Evolutionary conservation across 2,113 vertebrate species (phyloP).

Genomic region (Carassius carassius): DNA sequence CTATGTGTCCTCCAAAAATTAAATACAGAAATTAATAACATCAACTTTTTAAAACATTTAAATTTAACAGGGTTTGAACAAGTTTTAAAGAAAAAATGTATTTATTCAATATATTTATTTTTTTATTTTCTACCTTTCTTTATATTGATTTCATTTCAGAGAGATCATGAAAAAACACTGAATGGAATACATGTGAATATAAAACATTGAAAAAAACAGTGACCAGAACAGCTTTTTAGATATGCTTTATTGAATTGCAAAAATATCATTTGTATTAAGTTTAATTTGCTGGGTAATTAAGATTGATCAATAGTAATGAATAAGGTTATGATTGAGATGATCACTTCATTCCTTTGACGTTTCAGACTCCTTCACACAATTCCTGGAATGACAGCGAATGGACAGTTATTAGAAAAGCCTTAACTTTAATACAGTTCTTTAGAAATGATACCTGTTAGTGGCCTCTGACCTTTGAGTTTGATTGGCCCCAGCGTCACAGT

Average conservation of each 20-base stretch:
- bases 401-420: neutral
- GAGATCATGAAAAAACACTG: neutral
- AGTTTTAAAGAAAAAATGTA: too few species aligned
- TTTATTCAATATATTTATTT: too few species aligned
- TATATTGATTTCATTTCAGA: neutral
- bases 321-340: neutral
- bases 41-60: too few species aligned
- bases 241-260: constrained; percentile 1
- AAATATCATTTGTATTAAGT: neutral
- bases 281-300: neutral
- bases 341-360: neutral
- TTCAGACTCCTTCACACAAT: neutral
- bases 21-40: too few species aligned
- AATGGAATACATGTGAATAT: neutral
- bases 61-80: too few species aligned
- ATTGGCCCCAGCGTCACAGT: constrained; percentile 79
- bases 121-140: neutral
- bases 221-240: neutral
- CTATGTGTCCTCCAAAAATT: too few species aligned
- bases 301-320: neutral
- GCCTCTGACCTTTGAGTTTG: constrained; percentile 56
- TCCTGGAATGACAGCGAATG: neutral
- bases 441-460: neutral
- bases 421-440: neutral
- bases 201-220: neutral